Evolutionary conservation across 1,140 invertebrate species (phyloP).

Genomic region (Aporrectodea caliginosa): DNA sequence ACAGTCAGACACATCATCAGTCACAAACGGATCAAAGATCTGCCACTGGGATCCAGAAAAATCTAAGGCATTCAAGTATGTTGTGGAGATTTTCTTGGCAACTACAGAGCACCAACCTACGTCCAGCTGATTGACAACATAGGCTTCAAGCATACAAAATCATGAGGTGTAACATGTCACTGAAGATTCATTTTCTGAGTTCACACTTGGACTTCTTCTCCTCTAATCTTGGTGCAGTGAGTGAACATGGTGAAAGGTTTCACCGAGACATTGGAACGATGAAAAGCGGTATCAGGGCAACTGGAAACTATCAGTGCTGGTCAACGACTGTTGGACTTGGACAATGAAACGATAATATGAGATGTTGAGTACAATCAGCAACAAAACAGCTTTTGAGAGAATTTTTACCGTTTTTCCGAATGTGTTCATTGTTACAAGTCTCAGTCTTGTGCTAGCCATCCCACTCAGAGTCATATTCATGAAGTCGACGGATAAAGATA

Average conservation of each 20-base stretch:
- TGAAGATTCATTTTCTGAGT: background rate
- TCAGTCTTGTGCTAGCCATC: too few relatives aligned
- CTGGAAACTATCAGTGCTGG: background rate
- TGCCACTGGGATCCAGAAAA: background rate
- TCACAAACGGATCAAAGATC: background rate
- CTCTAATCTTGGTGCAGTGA: background rate
- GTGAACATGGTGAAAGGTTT: background rate
- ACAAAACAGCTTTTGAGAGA: too few relatives aligned
- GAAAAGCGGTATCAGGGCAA: background rate
- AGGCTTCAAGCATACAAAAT: background rate
- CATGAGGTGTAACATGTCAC: background rate
- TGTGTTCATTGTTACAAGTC: too few relatives aligned
- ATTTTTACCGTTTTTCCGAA: too few relatives aligned
- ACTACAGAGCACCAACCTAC: background rate
- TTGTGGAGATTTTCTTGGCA: background rate
- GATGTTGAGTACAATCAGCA: too few relatives aligned
- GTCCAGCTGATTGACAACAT: background rate
- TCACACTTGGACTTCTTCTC: background rate
- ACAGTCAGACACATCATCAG: background rate
- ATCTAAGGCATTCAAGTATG: background rate
- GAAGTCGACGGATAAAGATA: too few relatives aligned
- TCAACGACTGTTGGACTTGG: background rate
- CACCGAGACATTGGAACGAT: background rate
- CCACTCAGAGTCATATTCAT: too few relatives aligned
- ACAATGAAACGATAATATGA: too few relatives aligned